Evolutionary conservation across 1,140 invertebrate species (phyloP).

Genomic region (Scaptomyza graminum): DNA sequence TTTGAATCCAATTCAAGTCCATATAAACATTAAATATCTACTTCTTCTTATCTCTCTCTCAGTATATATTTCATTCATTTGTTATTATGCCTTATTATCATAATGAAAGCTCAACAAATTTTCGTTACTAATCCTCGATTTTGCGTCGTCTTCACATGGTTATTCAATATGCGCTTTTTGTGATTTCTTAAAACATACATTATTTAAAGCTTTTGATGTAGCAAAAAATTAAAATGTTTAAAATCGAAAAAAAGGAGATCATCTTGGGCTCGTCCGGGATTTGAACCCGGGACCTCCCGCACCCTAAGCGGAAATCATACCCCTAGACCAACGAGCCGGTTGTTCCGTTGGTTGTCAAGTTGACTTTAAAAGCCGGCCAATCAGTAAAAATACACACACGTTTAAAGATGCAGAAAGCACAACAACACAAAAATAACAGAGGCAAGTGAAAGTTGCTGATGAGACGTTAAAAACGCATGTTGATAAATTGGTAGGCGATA

Average conservation of each 20-base stretch:
- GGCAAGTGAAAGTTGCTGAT: constrained; percentile 31
- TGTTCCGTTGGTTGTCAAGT: neutral
- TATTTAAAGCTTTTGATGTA: too few relatives aligned
- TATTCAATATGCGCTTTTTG: too few relatives aligned
- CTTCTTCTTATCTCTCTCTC: neutral
- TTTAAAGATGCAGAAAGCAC: constrained; percentile 8
- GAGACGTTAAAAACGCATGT: neutral
- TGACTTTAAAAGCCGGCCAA: constrained; percentile 3
- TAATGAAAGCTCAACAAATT: neutral
- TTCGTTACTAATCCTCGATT: neutral
- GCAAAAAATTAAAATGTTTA: neutral
- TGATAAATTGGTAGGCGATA: constrained; percentile 12
- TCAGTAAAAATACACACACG: neutral
- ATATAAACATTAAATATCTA: neutral
- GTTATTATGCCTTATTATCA: neutral
- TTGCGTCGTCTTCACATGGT: too few relatives aligned
- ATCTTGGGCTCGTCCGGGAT: constrained; percentile 86
- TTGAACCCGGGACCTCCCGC: constrained; percentile 88
- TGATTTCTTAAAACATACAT: too few relatives aligned
- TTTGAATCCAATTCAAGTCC: too few relatives aligned
- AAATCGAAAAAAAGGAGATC: neutral
- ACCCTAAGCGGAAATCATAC: constrained; percentile 87
- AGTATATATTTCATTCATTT: neutral
- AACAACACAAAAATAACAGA: neutral
- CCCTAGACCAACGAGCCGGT: constrained; percentile 85